phyloP scores from a whole-genome alignment of 2,113 vertebrate genomes.

The Sander lucioperca region DNA sequence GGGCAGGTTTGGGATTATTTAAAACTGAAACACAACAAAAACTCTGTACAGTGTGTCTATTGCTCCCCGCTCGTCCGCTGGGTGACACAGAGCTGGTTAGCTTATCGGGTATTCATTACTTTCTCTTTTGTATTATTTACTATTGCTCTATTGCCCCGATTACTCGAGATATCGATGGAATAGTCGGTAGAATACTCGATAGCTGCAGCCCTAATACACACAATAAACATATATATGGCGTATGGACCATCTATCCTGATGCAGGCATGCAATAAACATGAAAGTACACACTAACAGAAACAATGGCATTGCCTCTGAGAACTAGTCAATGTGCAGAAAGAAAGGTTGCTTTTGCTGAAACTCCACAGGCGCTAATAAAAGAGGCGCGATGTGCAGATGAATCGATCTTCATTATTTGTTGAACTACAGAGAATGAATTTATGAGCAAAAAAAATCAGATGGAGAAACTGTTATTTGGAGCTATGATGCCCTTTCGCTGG shows the following conservation, averaged over 20 bases:
- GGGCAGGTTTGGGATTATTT: too few relatives aligned
- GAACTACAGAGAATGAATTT: conserved; percentile 57
- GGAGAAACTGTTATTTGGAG: conserved; percentile 70
- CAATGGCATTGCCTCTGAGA: conserved; percentile 1
- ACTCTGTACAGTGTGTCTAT: too few relatives aligned
- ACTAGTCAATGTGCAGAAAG: conserved; percentile 12
- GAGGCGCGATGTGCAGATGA: conserved; percentile 31
- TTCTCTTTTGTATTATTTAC: too few relatives aligned
- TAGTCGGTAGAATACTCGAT: too few relatives aligned
- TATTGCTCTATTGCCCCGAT: too few relatives aligned
- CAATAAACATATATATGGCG: neutral
- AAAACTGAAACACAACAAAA: too few relatives aligned
- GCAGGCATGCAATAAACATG: neutral
- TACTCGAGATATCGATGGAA: too few relatives aligned
- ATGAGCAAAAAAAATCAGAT: conserved; percentile 54
- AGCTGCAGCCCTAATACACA: neutral
- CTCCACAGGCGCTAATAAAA: conserved; percentile 60
- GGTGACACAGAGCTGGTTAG: too few relatives aligned
- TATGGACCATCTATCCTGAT: neutral
- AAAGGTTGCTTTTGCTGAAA: conserved; percentile 65
- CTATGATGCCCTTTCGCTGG: conserved; percentile 70
- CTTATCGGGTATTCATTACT: too few relatives aligned
- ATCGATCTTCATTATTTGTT: conserved; percentile 77
- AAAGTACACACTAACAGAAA: neutral
- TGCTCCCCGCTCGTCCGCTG: too few relatives aligned